Evolutionary conservation across 2,888 invertebrate species (phyloP), one percentile per base, ranked within the genome.

Genomic region (Tupiocoris notatus): DNA sequence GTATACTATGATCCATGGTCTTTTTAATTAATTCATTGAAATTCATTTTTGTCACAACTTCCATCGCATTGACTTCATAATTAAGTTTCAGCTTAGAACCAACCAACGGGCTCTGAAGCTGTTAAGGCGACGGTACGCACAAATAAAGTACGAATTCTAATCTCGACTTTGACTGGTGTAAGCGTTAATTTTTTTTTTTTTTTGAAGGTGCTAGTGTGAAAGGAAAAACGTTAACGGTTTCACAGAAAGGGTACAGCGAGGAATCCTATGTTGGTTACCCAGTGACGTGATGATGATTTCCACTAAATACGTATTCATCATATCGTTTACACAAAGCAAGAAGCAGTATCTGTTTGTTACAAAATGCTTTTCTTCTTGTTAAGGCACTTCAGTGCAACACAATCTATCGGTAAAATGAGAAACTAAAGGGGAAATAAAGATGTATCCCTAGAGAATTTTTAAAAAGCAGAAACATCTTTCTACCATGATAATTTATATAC

Each of bases 301-400:
- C 39, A 67, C 56, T n/a, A 9, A 58, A 16, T 23, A 25, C 12
- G 24, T 70, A 23, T 23, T 57, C 20, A 58, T 59, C 57, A 57
- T 39, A 18, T 58, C 22, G 12, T 70, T 70, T 62, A 73, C 61
- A 70, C 22, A 25, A 70, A 70, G 59, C 59, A 18, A 70, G 18
- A 70, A 70, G 70, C 70, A 70, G 59, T 17, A 70, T 39, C 39
- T 39, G 39, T 12, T 39, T 39, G 39, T 39, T 39, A 17, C 57
- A 59, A 3, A 22, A 63, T 20, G 6, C 18, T 59, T 59, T 63
- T 20, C 59, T 59, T 58, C 25, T 73, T 73, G 62, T 39, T 73
- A 73, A 73, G 73, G 73, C 73, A 73, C 73, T 73, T 73, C 61
- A 61, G 73, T 73, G 73, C 73, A 70, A 73, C 73, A 62, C 62